Base-by-base conservation (phyloP, 2,797 vertebrate genomes). In the Pygocentrus nattereri region DNA sequence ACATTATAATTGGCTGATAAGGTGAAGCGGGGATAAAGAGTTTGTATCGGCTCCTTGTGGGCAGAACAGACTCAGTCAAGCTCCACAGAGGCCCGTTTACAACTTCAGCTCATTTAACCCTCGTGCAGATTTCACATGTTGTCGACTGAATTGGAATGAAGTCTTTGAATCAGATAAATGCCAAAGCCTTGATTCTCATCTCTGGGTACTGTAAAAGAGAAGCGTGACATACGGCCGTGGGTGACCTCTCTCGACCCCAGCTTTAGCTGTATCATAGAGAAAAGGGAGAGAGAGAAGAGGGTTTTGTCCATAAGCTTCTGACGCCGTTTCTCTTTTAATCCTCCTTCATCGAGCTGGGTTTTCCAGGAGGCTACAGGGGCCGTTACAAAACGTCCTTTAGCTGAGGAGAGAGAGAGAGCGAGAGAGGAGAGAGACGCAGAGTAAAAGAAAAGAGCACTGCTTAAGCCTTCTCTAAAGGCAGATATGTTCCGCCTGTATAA, bases 381-480 rank as follows among this genome's bases (percentile, higher is more conserved):
- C 83, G 86, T 87, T 79, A 86, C 34, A 8, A 85, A 90, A 87
- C 52, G 68, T 85, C 71, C 6, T 75, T 27, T 78, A 50, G 5
- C 62, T 27, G 38, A 21, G 16, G 27, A 62, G 31, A 18, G n/a
- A n/a, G n/a, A 15, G 59, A 18, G 59, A 18, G 59, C 16, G n/a
- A 12, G 56, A 25, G 23, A n/a, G 50, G 30, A 79, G 70, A 80
- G 68, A 83, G 64, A 77, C 86, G 52, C 21, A 25, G 78, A 8
- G 23, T 21, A 25, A 79, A 64, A 77, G 65, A 74, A 70, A 76
- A 87, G 85, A 84, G 84, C 85, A 83, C 64, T 76, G 52, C 82
- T 78, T 86, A 87, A 89, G 81, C 80, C 80, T 79, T 83, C 83
- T 86, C 86, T 76, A 52, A 85, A 85, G 79, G 83, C 86, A 86